Base-by-base conservation (phyloP, 2,888 invertebrate species). In the Drosophila basisetae region DNA sequence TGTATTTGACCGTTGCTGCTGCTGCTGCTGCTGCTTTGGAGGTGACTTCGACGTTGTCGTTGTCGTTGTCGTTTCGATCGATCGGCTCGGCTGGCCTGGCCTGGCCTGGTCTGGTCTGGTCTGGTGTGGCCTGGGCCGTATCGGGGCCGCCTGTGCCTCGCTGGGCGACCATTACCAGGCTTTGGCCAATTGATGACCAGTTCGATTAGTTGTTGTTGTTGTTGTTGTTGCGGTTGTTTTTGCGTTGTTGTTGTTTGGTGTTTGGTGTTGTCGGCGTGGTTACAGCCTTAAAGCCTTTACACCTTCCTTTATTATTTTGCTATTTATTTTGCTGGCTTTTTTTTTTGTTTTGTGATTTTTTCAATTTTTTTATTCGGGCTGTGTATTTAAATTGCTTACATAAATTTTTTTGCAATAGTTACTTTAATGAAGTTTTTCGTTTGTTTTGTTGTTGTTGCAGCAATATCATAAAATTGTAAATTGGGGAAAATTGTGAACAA, bases 171-270 rank as follows among this genome's bases (percentile, higher is more conserved):
- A 87, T 87, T 90, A 82, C 76, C 61, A 76, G 78, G 79, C 89
- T 81, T 86, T 89, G 89, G 81, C 82, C 89, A 90, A 89, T 90
- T 90, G 90, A 90, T 91, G 91, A 90, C 89, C 90, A 90, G 84
- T 89, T 89, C 90, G 91, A 90, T 90, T 90, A 90, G 86, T 86
- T 89, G 84, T 82, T 83, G 77, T 76, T 82, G 84, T 66, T 65
- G 58, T 55, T 65, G 69, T 41, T 68, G 60, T 25, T 72, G 55
- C 7, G 58, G 59, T 28, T 70, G 58, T 18, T 62, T 68, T 60
- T 37, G 63, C 61, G 41, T 50, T 54, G 54, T 52, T 75, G 68
- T 39, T 68, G 78, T 55, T 65, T 77, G 68, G 50, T 68, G 78
- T 68, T 65, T 77, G 55, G 59, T 39, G 63, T 47, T 79, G 73